Evolutionary conservation across 2,888 invertebrate genomes (phyloP).

Genomic region (Yponomeuta malinellus): DNA sequence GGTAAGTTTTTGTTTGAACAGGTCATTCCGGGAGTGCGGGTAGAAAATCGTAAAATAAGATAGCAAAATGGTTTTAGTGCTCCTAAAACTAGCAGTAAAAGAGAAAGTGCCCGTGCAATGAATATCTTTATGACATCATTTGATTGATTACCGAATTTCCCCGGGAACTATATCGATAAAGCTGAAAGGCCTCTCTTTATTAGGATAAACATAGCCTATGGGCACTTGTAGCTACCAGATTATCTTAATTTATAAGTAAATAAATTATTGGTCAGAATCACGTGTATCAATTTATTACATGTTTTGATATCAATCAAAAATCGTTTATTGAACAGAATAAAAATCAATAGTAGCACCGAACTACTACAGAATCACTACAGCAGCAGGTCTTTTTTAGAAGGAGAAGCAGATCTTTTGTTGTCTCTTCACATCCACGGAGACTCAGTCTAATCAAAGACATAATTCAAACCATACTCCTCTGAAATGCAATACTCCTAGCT

Average conservation of each 20-base stretch:
- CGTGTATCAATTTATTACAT: no score
- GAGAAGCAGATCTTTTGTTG: no score
- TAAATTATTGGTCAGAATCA: no score
- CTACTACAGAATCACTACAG: no score
- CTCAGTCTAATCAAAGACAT: no score
- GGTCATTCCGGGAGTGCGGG: constrained; percentile 34
- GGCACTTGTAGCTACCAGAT: neutral
- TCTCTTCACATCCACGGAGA: no score
- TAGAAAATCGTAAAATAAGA: constrained; percentile 60
- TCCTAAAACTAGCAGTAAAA: constrained; percentile 64
- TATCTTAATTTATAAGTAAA: no score
- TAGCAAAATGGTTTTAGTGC: constrained; percentile 64
- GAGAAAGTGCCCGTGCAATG: constrained; percentile 55
- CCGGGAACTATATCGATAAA: constrained; percentile 27
- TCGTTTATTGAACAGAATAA: no score
- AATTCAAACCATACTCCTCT: no score
- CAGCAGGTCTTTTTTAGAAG: no score
- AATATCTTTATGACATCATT: constrained; percentile 62
- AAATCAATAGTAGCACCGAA: no score
- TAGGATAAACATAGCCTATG: neutral
- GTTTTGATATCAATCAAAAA: no score
- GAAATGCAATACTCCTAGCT: neutral
- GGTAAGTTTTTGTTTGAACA: constrained; percentile 52
- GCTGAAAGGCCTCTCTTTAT: neutral
- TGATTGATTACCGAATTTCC: constrained; percentile 61